Evolutionary conservation across 2,113 vertebrate genomes (phyloP).

Genomic region (Sander lucioperca): DNA sequence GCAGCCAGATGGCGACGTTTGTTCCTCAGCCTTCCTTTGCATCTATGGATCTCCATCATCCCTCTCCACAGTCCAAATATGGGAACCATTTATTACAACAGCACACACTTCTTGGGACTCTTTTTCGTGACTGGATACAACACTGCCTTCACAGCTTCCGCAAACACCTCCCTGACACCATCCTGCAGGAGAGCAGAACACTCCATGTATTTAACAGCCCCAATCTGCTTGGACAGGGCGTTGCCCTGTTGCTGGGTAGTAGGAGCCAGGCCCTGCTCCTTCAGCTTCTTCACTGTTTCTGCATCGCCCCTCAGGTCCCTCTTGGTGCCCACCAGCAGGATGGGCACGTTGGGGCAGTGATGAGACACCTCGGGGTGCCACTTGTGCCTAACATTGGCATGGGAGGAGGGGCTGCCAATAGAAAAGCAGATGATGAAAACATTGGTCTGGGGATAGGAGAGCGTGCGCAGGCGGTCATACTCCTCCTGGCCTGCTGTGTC

Average conservation of each 20-base stretch:
- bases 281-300: constrained; percentile 94
- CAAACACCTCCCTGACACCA: constrained; percentile 92
- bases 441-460: constrained; percentile 94
- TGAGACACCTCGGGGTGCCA: constrained; percentile 96
- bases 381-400: constrained; percentile 94
- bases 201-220: constrained; percentile 95
- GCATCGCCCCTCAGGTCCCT: constrained; percentile 90
- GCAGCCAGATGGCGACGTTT: constrained; percentile 56
- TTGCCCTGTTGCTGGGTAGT: constrained; percentile 92
- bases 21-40: constrained; percentile 62
- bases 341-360: constrained; percentile 93
- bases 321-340: constrained; percentile 94
- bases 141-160: constrained; percentile 92
- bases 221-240: constrained; percentile 91
- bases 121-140: constrained; percentile 93
- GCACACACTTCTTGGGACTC: constrained; percentile 90
- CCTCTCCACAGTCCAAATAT: constrained; percentile 77
- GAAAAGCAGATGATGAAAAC: constrained; percentile 97
- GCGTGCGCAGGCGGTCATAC: constrained; percentile 91
- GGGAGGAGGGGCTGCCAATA: constrained; percentile 92
- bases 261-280: constrained; percentile 91
- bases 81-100: constrained; percentile 86
- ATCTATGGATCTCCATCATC: constrained; percentile 64
- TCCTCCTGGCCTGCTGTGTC: constrained; percentile 97
- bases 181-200: constrained; percentile 93